phyloP scores from a whole-genome alignment of 2,113 vertebrate genomes.

The Zapus hudsonius region DNA sequence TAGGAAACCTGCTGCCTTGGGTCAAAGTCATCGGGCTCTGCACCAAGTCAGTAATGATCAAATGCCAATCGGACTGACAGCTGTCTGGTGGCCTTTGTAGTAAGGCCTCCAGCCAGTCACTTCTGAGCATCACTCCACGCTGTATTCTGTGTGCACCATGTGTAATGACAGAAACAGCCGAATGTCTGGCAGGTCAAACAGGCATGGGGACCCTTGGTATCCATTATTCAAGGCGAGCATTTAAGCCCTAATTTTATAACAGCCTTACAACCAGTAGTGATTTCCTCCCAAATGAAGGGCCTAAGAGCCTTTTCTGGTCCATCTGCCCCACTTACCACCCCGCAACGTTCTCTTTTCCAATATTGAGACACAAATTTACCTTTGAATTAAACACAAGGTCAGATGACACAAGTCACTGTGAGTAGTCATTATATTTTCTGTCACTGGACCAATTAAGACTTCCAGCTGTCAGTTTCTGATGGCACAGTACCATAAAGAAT shows the following conservation, averaged over 20 bases:
- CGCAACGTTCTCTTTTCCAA: constrained; percentile 57
- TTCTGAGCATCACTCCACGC: constrained; percentile 51
- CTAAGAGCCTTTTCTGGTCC: constrained; percentile 47
- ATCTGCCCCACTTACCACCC: not conserved
- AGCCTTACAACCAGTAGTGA: not conserved
- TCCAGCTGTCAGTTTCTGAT: constrained; percentile 85
- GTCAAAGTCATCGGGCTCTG: constrained; percentile 54
- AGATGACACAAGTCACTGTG: constrained; percentile 76
- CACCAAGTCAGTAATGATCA: constrained; percentile 66
- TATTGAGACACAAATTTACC: constrained; percentile 77
- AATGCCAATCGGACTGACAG: constrained; percentile 67
- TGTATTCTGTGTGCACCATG: constrained; percentile 15
- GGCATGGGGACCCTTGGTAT: constrained; percentile 28
- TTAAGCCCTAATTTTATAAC: constrained; percentile 54
- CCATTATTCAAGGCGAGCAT: constrained; percentile 28
- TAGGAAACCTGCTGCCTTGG: constrained; percentile 57
- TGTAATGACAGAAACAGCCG: constrained; percentile 55
- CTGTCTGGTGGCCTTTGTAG: constrained; percentile 68
- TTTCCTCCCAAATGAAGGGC: constrained; percentile 10
- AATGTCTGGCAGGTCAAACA: constrained; percentile 52
- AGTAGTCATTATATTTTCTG: constrained; percentile 81
- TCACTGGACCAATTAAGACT: constrained; percentile 86
- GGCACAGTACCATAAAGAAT: constrained; percentile 79
- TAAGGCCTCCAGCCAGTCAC: constrained; percentile 54
- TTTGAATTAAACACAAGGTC: constrained; percentile 85